Evolutionary conservation across 2,113 vertebrate genomes (phyloP).

Genomic region (Rhegmatorhina hoffmannsi): DNA sequence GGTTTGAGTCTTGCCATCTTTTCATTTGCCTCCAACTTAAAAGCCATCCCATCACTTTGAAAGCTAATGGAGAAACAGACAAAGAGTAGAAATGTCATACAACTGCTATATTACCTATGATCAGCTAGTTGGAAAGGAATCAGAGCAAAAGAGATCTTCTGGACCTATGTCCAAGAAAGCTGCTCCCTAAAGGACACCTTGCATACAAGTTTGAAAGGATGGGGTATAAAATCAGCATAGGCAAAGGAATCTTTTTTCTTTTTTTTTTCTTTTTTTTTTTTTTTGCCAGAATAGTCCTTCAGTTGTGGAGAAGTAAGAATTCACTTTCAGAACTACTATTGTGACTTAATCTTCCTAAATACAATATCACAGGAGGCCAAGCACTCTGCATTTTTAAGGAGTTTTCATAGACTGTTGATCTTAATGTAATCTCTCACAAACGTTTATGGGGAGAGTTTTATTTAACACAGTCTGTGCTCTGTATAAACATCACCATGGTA

Average conservation of each 20-base stretch:
- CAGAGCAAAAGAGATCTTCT: neutral
- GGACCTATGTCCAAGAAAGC: neutral
- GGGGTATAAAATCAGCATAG: neutral
- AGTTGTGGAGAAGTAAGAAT: neutral
- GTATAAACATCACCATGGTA: neutral
- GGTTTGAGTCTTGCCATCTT: neutral
- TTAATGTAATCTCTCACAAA: conserved; percentile 22
- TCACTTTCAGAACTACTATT: neutral
- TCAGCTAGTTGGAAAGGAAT: neutral
- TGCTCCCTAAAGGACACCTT: neutral
- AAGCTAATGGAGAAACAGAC: neutral
- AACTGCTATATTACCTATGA: neutral
- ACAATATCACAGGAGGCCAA: neutral
- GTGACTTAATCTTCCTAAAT: neutral
- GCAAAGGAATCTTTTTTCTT: neutral
- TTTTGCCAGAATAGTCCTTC: neutral
- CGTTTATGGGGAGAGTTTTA: neutral
- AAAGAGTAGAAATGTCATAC: neutral
- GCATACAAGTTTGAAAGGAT: neutral
- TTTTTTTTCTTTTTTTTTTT: neutral
- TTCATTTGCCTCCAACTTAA: neutral
- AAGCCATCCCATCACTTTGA: neutral
- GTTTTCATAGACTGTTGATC: neutral
- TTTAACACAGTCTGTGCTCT: neutral
- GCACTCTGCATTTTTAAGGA: neutral